These are phyloP conservation scores for Vulpes vulpes DNA, from an alignment of 2,113 vertebrate genomes.

Conservation along the genomic window DNA sequence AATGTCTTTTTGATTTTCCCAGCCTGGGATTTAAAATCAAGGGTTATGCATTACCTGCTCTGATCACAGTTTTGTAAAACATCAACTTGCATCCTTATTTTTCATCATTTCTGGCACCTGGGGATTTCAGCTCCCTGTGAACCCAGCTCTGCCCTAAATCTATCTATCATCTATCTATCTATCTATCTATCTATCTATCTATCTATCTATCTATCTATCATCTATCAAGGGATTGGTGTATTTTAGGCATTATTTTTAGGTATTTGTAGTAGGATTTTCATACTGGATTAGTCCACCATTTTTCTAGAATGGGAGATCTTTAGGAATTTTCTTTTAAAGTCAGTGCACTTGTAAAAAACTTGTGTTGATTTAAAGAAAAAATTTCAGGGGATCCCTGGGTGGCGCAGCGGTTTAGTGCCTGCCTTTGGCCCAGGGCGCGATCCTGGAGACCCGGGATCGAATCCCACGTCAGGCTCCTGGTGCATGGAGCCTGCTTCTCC, in stretches of 20 bases:
- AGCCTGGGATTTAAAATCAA: neutral
- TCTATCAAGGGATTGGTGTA: neutral
- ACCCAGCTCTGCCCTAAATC: neutral
- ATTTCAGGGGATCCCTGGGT: too few relatives aligned
- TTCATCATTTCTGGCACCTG: neutral
- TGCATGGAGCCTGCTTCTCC: too few relatives aligned
- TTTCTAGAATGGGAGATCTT: neutral
- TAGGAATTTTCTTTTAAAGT: slow-evolving; percentile 32
- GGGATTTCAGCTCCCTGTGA: slow-evolving; percentile 20
- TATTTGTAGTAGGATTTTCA: slow-evolving; percentile 24
- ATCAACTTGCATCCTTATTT: neutral
- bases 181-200: too few relatives aligned
- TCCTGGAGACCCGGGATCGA: too few relatives aligned
- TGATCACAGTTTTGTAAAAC: slow-evolving; percentile 21
- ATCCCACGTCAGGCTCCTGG: too few relatives aligned
- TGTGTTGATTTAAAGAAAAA: slow-evolving; percentile 3
- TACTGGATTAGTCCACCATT: neutral
- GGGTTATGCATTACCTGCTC: neutral
- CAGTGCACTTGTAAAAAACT: neutral
- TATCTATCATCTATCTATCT: too few relatives aligned
- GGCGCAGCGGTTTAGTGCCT: too few relatives aligned
- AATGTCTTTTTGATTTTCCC: neutral
- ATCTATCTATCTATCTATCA: too few relatives aligned
- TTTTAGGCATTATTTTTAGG: neutral
- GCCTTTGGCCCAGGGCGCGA: too few relatives aligned